Conservation (phyloP, 2,113 vertebrate genomes). For the Delphinus delphis region DNA sequence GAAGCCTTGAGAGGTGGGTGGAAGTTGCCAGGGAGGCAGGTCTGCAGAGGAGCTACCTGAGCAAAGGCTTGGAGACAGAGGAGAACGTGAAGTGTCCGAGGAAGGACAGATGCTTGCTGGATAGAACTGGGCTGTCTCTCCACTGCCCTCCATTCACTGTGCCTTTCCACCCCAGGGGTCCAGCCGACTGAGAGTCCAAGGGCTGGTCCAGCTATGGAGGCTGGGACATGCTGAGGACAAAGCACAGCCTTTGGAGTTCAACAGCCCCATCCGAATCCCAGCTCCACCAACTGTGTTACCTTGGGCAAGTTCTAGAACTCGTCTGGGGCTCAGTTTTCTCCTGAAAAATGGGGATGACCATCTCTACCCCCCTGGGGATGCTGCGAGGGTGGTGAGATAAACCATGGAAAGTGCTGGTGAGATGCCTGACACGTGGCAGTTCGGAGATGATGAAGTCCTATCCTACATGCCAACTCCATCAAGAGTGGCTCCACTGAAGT, state of each 20-base stretch:
- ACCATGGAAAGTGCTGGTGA: not conserved
- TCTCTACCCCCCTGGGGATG: not conserved
- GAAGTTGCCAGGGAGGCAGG: not conserved
- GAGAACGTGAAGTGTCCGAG: not conserved
- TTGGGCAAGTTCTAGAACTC: not conserved
- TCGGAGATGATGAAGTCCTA: not conserved
- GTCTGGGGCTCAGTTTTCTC: not conserved
- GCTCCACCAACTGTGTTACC: not conserved
- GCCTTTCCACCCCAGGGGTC: not conserved
- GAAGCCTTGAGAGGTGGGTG: not conserved
- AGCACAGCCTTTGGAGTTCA: not conserved
- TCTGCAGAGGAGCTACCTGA: not conserved
- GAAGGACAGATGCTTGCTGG: not conserved
- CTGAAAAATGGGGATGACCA: not conserved
- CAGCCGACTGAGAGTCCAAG: not conserved
- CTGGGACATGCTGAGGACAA: not conserved
- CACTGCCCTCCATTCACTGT: not conserved
- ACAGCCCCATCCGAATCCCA: not conserved
- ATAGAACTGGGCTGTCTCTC: not conserved
- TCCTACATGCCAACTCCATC: not conserved
- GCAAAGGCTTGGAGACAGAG: not conserved
- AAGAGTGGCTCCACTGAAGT: not conserved
- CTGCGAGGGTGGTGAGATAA: not conserved
- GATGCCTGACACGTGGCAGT: not conserved
- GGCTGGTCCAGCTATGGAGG: not conserved